A percentile compares a stretch with the other conserved stretches of the same genome.
phyloP scores from a whole-genome alignment of 2,888 invertebrate genomes.

The Ryuthela nishihirai region DNA sequence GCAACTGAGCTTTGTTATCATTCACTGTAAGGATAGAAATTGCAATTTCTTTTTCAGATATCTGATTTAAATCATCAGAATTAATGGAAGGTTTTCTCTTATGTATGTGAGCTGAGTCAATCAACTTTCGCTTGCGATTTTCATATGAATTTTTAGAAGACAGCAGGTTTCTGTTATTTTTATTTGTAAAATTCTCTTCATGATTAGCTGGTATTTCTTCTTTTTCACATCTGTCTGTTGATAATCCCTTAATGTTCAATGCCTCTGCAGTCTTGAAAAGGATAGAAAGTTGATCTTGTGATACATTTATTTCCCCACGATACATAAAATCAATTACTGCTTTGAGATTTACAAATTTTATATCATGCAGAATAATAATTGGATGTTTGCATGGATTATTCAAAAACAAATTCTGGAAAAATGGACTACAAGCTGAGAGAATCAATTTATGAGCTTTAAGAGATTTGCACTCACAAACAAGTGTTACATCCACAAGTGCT shows the following conservation, averaged over 20 bases:
- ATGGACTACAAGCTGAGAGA: conserved; percentile 86
- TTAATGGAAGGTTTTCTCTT: too few relatives aligned
- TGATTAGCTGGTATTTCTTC: too few relatives aligned
- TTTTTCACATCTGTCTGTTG: too few relatives aligned
- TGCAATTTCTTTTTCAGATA: too few relatives aligned
- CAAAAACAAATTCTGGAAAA: conserved; percentile 83
- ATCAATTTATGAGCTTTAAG: conserved; percentile 92
- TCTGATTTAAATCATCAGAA: too few relatives aligned
- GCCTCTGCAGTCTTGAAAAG: conserved; percentile 85
- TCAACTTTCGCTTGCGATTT: too few relatives aligned
- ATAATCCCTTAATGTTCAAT: conserved; percentile 76
- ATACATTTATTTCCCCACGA: conserved; percentile 89
- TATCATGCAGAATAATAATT: conserved; percentile 86
- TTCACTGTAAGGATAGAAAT: too few relatives aligned
- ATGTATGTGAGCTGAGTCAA: too few relatives aligned
- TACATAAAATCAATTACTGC: conserved; percentile 94
- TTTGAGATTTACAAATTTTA: conserved; percentile 82
- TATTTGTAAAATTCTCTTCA: too few relatives aligned
- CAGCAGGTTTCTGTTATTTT: too few relatives aligned
- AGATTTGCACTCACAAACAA: conserved; percentile 84
- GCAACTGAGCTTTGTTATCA: too few relatives aligned
- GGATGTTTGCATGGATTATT: conserved; percentile 92
- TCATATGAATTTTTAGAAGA: too few relatives aligned
- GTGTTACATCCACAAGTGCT: conserved; percentile 85
- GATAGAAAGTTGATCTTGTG: conserved; percentile 82